Percentiles rank a stretch among this genome's conserved stretches.
Conservation (phyloP, 2,113 vertebrate species). For the Lagopus leucura region DNA sequence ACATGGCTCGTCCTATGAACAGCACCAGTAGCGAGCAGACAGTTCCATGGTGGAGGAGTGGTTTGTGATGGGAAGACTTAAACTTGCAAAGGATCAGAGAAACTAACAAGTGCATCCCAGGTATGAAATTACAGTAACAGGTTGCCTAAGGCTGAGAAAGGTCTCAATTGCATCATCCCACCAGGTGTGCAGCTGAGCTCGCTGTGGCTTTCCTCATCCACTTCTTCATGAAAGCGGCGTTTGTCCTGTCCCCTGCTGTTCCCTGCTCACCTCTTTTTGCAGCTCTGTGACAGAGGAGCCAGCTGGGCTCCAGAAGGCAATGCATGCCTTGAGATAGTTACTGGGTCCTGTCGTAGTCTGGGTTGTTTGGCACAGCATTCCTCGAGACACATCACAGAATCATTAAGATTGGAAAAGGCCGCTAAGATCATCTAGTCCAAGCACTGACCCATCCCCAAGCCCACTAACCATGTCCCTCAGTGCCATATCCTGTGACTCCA, state of each 20-base stretch:
- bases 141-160: conserved; percentile 49
- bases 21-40: conserved; percentile 33
- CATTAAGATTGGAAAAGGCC: not conserved
- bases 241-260: not conserved
- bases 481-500: not conserved
- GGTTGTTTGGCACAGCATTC: not conserved
- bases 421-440: not conserved
- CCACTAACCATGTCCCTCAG: not conserved
- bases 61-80: conserved; percentile 41
- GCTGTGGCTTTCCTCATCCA: not conserved
- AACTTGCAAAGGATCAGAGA: conserved; percentile 38
- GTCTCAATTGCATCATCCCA: not conserved
- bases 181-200: not conserved
- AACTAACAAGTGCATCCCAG: conserved; percentile 7
- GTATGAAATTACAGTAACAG: conserved; percentile 37
- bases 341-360: not conserved
- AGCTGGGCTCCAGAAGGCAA: not conserved
- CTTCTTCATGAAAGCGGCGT: not conserved
- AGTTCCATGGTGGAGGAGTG: not conserved
- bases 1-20: not conserved
- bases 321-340: rapidly evolving
- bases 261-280: not conserved
- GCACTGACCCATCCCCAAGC: no score
- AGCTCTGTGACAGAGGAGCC: not conserved
- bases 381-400: not conserved